Percentiles rank a stretch among this genome's conserved stretches.
Conservation (phyloP, 23 tunicate species). For the Styela clava region DNA sequence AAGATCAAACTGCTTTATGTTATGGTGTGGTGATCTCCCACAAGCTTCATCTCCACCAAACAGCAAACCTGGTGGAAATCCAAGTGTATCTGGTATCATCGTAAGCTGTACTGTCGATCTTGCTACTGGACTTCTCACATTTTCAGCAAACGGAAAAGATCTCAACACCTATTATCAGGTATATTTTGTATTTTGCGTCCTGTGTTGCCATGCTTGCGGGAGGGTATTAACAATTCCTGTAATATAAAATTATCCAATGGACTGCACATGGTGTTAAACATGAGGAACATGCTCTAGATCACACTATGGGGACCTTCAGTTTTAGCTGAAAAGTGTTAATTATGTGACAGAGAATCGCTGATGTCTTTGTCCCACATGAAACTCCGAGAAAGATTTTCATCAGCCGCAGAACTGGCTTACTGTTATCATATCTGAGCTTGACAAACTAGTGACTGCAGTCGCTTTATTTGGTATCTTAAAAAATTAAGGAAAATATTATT, state of each 20-base stretch:
- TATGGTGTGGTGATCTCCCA: conserved; percentile 73
- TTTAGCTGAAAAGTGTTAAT: too few relatives aligned
- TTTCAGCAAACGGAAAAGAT: conserved; percentile 80
- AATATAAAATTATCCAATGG: too few relatives aligned
- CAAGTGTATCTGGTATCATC: conserved; percentile 37
- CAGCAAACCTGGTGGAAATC: background rate
- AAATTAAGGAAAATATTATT: too few relatives aligned
- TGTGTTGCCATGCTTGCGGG: too few relatives aligned
- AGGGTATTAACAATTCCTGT: too few relatives aligned
- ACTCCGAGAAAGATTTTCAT: background rate
- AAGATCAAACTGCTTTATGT: conserved; percentile 77
- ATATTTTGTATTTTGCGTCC: background rate
- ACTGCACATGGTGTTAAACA: too few relatives aligned
- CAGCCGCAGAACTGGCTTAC: background rate
- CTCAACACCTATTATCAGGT: conserved; percentile 82
- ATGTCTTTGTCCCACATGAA: background rate
- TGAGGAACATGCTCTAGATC: too few relatives aligned
- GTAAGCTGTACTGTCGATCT: conserved; percentile 83
- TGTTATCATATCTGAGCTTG: too few relatives aligned
- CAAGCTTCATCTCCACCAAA: conserved; percentile 31
- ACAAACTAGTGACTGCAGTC: too few relatives aligned
- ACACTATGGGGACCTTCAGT: too few relatives aligned
- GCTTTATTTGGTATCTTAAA: too few relatives aligned
- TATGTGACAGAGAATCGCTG: too few relatives aligned
- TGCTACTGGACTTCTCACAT: conserved; percentile 80